Evolutionary conservation across 1,140 invertebrate genomes (phyloP).

Genomic region (Hestina assimilis): DNA sequence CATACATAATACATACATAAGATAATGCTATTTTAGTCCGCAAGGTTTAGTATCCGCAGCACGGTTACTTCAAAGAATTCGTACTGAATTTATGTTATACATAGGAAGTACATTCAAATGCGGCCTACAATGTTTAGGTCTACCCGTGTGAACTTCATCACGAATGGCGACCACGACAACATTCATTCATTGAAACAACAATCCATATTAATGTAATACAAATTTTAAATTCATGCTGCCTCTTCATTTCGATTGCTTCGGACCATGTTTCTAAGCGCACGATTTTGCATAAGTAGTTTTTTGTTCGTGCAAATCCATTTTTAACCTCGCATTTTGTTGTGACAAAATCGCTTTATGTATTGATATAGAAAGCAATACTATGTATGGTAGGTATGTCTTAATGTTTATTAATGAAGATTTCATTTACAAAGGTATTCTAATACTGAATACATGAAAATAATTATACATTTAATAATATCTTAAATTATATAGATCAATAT

Average conservation of each 20-base stretch:
- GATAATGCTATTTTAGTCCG: slow-evolving; percentile 64
- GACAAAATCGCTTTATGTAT: slow-evolving; percentile 1
- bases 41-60: slow-evolving; percentile 62
- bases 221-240: slow-evolving; percentile 76
- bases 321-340: slow-evolving; percentile 28
- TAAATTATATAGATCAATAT: too few species aligned
- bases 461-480: too few species aligned
- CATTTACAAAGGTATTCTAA: too few species aligned
- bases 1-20: slow-evolving; percentile 61
- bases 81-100: slow-evolving; percentile 72
- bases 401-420: too few species aligned
- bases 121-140: slow-evolving; percentile 71
- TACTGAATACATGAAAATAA: too few species aligned
- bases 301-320: slow-evolving; percentile 64
- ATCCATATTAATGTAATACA: slow-evolving; percentile 77
- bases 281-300: slow-evolving; percentile 73
- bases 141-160: slow-evolving; percentile 76
- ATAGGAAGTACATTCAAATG: slow-evolving; percentile 77
- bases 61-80: slow-evolving; percentile 72
- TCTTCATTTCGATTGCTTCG: slow-evolving; percentile 68
- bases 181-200: slow-evolving; percentile 77
- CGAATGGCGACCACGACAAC: slow-evolving; percentile 69
- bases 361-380: background rate
- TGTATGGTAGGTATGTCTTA: too few species aligned
- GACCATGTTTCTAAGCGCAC: slow-evolving; percentile 68